A percentile compares a stretch with the other conserved stretches of the same genome.
Evolutionary conservation across 2,113 vertebrate species (phyloP).

Genomic region (Microcebus jonahi): DNA sequence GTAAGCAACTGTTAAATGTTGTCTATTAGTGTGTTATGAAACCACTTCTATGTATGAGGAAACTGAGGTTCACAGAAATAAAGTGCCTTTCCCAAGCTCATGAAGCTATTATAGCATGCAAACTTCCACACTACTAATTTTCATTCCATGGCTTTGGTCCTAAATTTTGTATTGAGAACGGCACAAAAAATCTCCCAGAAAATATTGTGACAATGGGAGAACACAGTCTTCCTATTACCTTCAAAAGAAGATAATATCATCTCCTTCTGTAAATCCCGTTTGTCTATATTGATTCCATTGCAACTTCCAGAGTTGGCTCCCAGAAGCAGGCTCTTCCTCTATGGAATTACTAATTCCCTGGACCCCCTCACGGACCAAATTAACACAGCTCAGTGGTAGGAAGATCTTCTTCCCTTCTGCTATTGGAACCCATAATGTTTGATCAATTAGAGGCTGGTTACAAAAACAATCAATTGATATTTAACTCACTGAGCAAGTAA

Average conservation of each 20-base stretch:
- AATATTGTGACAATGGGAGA: neutral
- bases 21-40: neutral
- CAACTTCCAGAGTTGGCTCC: neutral
- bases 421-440: slow-evolving; percentile 23
- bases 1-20: neutral
- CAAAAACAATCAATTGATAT: slow-evolving; percentile 57
- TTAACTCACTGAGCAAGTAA: slow-evolving; percentile 50
- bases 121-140: neutral
- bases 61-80: neutral
- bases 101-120: neutral
- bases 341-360: neutral
- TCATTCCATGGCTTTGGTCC: neutral
- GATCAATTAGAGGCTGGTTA: slow-evolving; percentile 60
- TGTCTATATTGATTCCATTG: neutral
- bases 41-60: neutral
- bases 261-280: neutral
- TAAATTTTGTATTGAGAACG: neutral
- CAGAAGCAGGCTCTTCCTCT: neutral
- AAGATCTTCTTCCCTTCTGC: slow-evolving; percentile 49
- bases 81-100: neutral
- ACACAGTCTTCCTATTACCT: neutral
- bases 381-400: neutral
- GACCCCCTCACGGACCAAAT: neutral
- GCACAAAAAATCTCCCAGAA: neutral
- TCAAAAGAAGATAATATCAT: neutral